A percentile compares a stretch with the other conserved stretches of the same genome.
Conservation (phyloP, 2,113 vertebrate species). For the Phrynocephalus versicolor region DNA sequence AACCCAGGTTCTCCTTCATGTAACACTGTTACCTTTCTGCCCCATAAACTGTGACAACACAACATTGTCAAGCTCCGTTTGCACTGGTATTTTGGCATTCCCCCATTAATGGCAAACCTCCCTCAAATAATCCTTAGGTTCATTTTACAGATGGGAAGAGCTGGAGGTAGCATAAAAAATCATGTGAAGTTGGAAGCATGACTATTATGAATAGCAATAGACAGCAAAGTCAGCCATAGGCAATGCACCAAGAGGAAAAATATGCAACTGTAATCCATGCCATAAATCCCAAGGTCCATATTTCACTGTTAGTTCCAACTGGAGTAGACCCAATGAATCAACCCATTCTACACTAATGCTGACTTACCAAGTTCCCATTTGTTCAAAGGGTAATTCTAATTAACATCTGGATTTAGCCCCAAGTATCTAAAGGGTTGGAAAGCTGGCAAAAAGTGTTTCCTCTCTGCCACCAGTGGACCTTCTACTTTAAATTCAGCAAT, state of each 20-base stretch:
- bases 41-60: not conserved
- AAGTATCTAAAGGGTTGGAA: not conserved
- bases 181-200: not conserved
- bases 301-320: too few relatives aligned
- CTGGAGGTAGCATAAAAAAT: not conserved
- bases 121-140: not conserved
- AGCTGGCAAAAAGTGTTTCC: not conserved
- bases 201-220: not conserved
- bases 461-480: not conserved
- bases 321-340: too few relatives aligned
- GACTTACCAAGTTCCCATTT: too few relatives aligned
- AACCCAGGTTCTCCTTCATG: not conserved
- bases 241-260: not conserved
- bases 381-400: not conserved
- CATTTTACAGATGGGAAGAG: not conserved
- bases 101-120: not conserved
- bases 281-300: too few relatives aligned
- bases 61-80: not conserved
- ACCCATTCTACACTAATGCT: too few relatives aligned
- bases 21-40: not conserved
- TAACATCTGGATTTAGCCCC: not conserved
- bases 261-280: not conserved
- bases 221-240: not conserved
- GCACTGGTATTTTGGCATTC: not conserved
- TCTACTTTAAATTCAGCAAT: conserved; percentile 1